Evolutionary conservation across 2,888 invertebrate species (phyloP), one percentile per base, ranked within the genome.

Genomic region (Herminia tarsipennalis): DNA sequence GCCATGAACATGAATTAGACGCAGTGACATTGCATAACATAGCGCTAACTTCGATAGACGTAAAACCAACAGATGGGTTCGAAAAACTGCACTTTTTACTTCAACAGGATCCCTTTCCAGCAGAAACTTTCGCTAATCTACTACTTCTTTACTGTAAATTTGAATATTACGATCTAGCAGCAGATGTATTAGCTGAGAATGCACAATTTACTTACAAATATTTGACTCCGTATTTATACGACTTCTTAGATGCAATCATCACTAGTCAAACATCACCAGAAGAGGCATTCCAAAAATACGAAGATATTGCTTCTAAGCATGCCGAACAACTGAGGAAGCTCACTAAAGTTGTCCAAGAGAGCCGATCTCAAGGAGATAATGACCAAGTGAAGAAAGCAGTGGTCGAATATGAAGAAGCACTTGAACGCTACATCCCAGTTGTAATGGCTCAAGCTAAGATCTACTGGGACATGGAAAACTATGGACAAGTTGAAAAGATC

Each of bases 381-480:
- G 96, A 96, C 68, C 94, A 96, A 54, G 95, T 98, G 0, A 96
- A 98, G 75, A 96, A 95, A 85, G 96, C 98, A 3, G 96, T 99
- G 0, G 95, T 96, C 40, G 97, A 98, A 74, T 98, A 98, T 75
- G 97, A 99, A 76, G 96, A 97, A 69, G 95, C 96, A 1, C 81
- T 98, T 56, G 98, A 98, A 76, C 93, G 98, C 66, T 99, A 98
- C 75, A 95, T 99, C 51, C 99, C 99, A 0, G 98, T 99, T 0
- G 93, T 99, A n/a, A 99, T 99, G 99, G 98, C 98, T 0, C 98
- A 99, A 84, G 99, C 99, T 1, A 99, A 98, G 93, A 98, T 99
- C 59, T 98, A 98, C 76, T 99, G 99, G 99, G 98, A 99, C 60
- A 93, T 96, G 81, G 98, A 98, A 77, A 98, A 99, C 79, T 99